These are phyloP conservation scores for Penaeus japonicus DNA, from an alignment of 1,140 invertebrate genomes.

Conservation along the genomic window DNA sequence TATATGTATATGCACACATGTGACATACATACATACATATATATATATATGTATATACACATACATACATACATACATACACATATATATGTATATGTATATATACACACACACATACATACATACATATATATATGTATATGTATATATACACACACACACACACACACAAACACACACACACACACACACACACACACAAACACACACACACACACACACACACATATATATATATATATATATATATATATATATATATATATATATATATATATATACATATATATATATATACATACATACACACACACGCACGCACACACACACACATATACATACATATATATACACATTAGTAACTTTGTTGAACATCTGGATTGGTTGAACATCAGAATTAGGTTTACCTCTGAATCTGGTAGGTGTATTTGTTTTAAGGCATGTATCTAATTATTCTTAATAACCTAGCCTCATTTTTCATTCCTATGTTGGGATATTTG, in stretches of 20 bases:
- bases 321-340: too few relatives aligned
- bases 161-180: not conserved
- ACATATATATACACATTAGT: not conserved
- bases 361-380: too few relatives aligned
- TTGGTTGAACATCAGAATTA: too few relatives aligned
- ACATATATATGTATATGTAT: not conserved
- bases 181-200: not conserved
- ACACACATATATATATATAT: conserved; percentile 10
- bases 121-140: too few relatives aligned
- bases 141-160: not conserved
- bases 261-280: not conserved
- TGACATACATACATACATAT: too few relatives aligned
- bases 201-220: conserved; percentile 1
- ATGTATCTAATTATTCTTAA: too few relatives aligned
- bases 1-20: too few relatives aligned
- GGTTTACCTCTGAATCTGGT: too few relatives aligned
- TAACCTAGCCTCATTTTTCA: too few relatives aligned
- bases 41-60: conserved; percentile 9
- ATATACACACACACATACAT: too few relatives aligned
- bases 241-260: conserved; percentile 4
- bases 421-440: too few relatives aligned
- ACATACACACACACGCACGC: not conserved
- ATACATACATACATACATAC: not conserved
- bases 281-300: not conserved
- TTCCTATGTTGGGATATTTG: too few relatives aligned